Evolutionary conservation across 2,888 invertebrate genomes (phyloP), one percentile per base, ranked within the genome.

Genomic region (Phania funesta): DNA sequence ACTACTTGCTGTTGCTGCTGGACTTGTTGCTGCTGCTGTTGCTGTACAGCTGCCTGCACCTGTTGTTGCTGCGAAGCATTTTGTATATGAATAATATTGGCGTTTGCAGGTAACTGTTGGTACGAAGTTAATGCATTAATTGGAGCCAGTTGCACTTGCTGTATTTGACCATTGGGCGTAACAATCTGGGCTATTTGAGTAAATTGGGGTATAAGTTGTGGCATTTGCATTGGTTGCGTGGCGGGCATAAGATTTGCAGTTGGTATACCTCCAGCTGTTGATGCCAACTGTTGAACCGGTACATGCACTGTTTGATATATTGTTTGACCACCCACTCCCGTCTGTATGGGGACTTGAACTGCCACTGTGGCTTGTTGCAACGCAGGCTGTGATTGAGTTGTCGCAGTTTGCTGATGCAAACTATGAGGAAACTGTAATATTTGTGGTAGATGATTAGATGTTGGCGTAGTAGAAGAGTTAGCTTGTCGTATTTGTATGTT

Each of bases 251-350:
- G 79, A 41, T 94, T 92, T 58, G 94, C 93, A 0, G 94, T 93
- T 11, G 78, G 65, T n/a, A 82, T 75, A 87, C 94, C 91, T 5
- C 86, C 84, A 46, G 86, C 78, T 20, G 95, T 80, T 0, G 86
- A 85, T 0, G 86, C 94, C 60, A 95, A 91, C 50, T 97, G 94
- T 90, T 98, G 98, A 18, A 98, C 93, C 0, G 98, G 98, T 86
- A 99, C 95, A 90, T 98, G 98, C 0, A 99, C 95, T 0, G 98
- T 98, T 90, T 99, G 98, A 91, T 97, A 96, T 78, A 98, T 95
- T 0, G 98, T 98, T 91, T 98, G 98, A 0, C 98, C 98, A 90
- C 95, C 96, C 38, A 83, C 86, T 44, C 86, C 88, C 0, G 90
- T 90, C 71, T 90, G 90, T 52, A 90, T 90, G 18, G 90, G 90